These are phyloP conservation scores for Drosophila nannoptera DNA, from an alignment of 1,140 invertebrate species.

Conservation along the genomic window DNA sequence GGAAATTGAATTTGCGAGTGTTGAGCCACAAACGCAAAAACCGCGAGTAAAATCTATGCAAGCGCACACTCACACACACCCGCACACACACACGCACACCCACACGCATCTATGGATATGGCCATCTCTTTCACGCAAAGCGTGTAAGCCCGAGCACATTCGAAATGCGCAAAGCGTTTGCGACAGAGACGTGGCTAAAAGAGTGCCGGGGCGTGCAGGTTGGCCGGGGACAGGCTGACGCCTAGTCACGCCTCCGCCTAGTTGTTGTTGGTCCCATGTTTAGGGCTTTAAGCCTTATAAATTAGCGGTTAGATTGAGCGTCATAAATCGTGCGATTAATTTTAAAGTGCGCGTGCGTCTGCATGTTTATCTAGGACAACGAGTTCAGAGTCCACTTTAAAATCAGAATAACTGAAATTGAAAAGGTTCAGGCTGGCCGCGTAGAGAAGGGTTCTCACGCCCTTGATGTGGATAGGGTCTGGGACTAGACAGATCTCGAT, in stretches of 20 bases:
- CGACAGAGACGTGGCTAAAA: conserved; percentile 4
- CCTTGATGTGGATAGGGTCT: conserved; percentile 17
- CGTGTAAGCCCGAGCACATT: conserved; percentile 59
- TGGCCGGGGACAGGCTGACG: conserved; percentile 2
- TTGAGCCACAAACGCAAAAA: conserved; percentile 64
- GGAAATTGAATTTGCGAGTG: conserved; percentile 66
- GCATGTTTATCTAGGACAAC: conserved; percentile 56
- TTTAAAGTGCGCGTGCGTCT: conserved; percentile 58
- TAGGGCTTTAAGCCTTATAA: conserved; percentile 61
- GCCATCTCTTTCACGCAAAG: conserved; percentile 27
- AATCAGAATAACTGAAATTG: conserved; percentile 13
- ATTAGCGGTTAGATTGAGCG: conserved; percentile 74
- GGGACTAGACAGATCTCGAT: neutral
- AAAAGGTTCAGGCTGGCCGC: conserved; percentile 12
- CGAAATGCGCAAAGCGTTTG: conserved; percentile 66
- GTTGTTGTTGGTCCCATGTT: conserved; percentile 26
- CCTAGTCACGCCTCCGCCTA: conserved; percentile 18
- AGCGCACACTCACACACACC: conserved; percentile 25
- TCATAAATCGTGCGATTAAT: conserved; percentile 74
- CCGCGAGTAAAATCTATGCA: conserved; percentile 64
- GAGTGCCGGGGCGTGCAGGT: neutral
- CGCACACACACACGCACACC: conserved; percentile 9
- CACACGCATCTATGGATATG: neutral
- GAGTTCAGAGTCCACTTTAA: conserved; percentile 18
- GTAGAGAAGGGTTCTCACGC: conserved; percentile 13